phyloP scores from a whole-genome alignment of 2,113 vertebrate genomes.

The Ramphastos sulfuratus region DNA sequence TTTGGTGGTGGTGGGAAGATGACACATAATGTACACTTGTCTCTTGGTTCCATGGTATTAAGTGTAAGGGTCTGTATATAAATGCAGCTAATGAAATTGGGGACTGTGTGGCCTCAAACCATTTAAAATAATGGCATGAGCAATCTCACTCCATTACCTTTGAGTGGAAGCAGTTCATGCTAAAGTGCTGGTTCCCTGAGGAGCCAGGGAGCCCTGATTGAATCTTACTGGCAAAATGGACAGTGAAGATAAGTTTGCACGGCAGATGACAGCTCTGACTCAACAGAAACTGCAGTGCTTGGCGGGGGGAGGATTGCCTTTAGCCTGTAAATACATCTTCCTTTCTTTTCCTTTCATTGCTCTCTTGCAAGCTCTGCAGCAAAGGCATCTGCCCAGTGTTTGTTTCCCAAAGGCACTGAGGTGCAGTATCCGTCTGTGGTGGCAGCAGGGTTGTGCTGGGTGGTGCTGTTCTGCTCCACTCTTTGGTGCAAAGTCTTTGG shows the following conservation, averaged over 20 bases:
- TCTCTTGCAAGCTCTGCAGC: neutral
- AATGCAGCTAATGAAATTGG: slow-evolving; percentile 69
- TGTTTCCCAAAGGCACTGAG: neutral
- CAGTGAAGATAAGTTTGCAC: slow-evolving; percentile 4
- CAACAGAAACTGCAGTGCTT: neutral
- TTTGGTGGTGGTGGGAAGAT: neutral
- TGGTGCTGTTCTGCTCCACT: neutral
- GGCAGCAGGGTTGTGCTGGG: neutral
- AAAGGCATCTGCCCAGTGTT: neutral
- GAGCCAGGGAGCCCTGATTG: slow-evolving; percentile 51
- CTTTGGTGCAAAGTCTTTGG: neutral
- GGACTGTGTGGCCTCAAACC: slow-evolving; percentile 56
- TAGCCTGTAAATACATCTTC: neutral
- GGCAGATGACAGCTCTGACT: slow-evolving; percentile 30
- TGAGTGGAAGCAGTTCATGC: slow-evolving; percentile 60
- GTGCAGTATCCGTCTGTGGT: accelerated
- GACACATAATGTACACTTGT: neutral
- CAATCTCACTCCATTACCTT: slow-evolving; percentile 65
- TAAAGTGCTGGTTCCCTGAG: slow-evolving; percentile 24
- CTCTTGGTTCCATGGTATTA: neutral
- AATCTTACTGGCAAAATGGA: slow-evolving; percentile 52
- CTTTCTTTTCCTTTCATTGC: neutral
- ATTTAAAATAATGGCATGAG: slow-evolving; percentile 67
- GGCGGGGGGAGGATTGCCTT: neutral
- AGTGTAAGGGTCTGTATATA: slow-evolving; percentile 47